Conservation (phyloP, 1,140 invertebrate genomes). For the Cyrtorhinus lividipennis region DNA sequence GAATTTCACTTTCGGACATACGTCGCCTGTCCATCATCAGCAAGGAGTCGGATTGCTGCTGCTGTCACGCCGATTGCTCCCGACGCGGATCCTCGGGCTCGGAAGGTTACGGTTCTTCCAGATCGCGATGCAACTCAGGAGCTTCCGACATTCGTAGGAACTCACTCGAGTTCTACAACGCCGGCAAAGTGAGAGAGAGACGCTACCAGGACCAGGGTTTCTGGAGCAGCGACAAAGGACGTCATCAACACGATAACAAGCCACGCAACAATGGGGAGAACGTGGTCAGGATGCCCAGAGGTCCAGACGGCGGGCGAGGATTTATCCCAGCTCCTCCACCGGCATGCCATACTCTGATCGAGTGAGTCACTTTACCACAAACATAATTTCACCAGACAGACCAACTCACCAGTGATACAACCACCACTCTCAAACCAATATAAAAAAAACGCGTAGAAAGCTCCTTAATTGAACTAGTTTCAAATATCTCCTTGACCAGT, state of each 20-base stretch:
- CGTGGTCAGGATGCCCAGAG: slow-evolving; percentile 60
- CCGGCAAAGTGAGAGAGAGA: neutral
- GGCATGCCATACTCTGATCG: slow-evolving; percentile 23
- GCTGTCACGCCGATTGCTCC: slow-evolving; percentile 28
- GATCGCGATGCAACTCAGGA: slow-evolving; percentile 39
- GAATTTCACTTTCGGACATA: slow-evolving; percentile 29
- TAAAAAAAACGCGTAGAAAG: too few relatives aligned
- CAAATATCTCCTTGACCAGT: too few relatives aligned
- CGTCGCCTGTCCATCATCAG: slow-evolving; percentile 27
- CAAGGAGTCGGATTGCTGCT: slow-evolving; percentile 27
- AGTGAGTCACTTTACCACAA: slow-evolving; percentile 14
- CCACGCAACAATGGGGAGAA: slow-evolving; percentile 33
- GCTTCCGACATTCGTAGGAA: slow-evolving; percentile 22
- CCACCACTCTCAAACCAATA: too few relatives aligned
- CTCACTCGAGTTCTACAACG: slow-evolving; percentile 20
- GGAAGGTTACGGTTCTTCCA: slow-evolving; percentile 31
- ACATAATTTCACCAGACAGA: too few relatives aligned
- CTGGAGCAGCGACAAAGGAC: neutral
- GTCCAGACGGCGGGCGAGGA: slow-evolving; percentile 69
- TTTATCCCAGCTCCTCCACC: slow-evolving; percentile 34
- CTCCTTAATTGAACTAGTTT: too few relatives aligned
- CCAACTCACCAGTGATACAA: too few relatives aligned
- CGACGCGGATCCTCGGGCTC: slow-evolving; percentile 29
- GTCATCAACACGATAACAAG: neutral
- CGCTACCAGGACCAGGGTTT: neutral